These are phyloP conservation scores for Digitonthophagus gazella DNA, from an alignment of 2,888 invertebrate species.

Conservation along the genomic window DNA sequence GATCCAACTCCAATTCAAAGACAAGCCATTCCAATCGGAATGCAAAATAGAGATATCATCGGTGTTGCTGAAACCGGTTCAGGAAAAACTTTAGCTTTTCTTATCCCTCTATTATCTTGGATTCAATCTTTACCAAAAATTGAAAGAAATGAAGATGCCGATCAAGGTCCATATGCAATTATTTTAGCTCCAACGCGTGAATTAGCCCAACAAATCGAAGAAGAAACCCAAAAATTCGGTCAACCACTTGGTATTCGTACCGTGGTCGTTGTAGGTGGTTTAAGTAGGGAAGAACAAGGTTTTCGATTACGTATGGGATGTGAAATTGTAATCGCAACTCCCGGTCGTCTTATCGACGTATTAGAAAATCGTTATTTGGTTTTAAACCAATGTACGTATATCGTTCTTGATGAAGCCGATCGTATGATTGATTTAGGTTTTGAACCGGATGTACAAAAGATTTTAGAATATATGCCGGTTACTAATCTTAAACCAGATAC, in stretches of 20 bases:
- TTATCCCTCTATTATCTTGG: slow-evolving; percentile 96
- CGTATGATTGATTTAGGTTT: slow-evolving; percentile 99
- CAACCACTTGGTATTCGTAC: slow-evolving; percentile 77
- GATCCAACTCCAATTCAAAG: slow-evolving; percentile 99
- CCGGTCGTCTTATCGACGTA: slow-evolving; percentile 98
- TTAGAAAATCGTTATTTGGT: slow-evolving; percentile 97
- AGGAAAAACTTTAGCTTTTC: slow-evolving; percentile 97
- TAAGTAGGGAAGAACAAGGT: slow-evolving; percentile 98
- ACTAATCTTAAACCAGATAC: slow-evolving; percentile 97
- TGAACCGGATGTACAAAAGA: slow-evolving; percentile 96
- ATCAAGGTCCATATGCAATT: slow-evolving; percentile 97
- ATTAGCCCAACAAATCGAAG: slow-evolving; percentile 98
- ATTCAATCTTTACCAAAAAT: slow-evolving; percentile 96
- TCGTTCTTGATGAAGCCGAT: slow-evolving; percentile 95
- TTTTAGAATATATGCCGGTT: slow-evolving; percentile 96
- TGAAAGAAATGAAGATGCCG: slow-evolving; percentile 85
- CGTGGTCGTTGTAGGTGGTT: slow-evolving; percentile 96
- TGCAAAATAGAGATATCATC: slow-evolving; percentile 93
- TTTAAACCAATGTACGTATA: slow-evolving; percentile 96
- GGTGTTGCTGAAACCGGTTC: slow-evolving; percentile 98
- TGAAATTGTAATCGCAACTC: slow-evolving; percentile 99
- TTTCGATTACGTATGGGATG: slow-evolving; percentile 94
- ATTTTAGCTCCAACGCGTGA: slow-evolving; percentile 99
- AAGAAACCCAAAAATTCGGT: slow-evolving; percentile 97
- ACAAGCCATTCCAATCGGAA: slow-evolving; percentile 98